Conservation (phyloP, 2,888 invertebrate genomes). For the Dione juno region DNA sequence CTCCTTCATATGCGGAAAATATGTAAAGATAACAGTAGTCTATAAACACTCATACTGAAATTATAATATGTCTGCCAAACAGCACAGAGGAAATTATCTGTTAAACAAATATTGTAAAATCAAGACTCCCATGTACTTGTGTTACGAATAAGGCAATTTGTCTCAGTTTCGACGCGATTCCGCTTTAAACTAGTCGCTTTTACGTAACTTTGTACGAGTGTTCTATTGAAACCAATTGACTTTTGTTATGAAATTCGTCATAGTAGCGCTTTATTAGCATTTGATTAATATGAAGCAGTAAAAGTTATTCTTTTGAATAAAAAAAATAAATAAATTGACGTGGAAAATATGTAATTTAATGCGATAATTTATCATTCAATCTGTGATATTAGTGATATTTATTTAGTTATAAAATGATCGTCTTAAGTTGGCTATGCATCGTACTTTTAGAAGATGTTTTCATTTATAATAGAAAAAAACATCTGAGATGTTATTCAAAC, state of each 20-base stretch:
- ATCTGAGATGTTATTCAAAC: background rate
- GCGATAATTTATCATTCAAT: constrained; percentile 20
- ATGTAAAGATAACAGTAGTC: background rate
- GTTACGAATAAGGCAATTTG: constrained; percentile 3
- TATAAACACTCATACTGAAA: background rate
- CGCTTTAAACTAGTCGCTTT: constrained; percentile 54
- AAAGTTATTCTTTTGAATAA: background rate
- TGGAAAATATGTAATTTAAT: background rate
- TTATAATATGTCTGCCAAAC: background rate
- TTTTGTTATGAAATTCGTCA: constrained; percentile 1
- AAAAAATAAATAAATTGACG: background rate
- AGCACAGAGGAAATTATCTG: background rate
- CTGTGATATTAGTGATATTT: constrained; percentile 72
- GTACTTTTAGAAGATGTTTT: constrained; percentile 57
- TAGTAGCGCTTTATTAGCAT: background rate
- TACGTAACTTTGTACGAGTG: constrained; percentile 43
- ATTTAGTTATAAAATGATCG: constrained; percentile 64
- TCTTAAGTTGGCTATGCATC: constrained; percentile 66
- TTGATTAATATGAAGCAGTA: background rate
- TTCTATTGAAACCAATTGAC: constrained; percentile 9
- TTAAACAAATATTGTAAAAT: constrained; percentile 16
- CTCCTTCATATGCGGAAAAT: background rate
- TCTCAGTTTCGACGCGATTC: constrained; percentile 52
- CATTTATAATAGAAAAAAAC: constrained; percentile 44
- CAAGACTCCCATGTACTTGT: constrained; percentile 5